Evolutionary conservation across 2,888 invertebrate genomes (phyloP), one percentile per base, ranked within the genome.

Genomic region (Trichogramma evanescens): DNA sequence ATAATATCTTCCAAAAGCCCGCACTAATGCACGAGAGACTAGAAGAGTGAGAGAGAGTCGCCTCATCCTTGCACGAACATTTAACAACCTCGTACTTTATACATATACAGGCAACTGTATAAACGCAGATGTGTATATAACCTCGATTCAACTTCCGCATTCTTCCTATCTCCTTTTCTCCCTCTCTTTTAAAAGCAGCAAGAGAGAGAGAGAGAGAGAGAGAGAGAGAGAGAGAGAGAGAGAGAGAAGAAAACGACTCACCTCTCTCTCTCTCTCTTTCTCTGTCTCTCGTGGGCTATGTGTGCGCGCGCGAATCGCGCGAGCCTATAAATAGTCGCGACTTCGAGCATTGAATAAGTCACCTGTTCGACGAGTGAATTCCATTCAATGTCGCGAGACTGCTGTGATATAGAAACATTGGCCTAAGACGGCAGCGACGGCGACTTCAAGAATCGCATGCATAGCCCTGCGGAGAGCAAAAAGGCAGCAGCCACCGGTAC

Each of bases 351-450:
- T 26, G 26, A 26, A 38, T 9, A 1, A 56, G 52, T 58, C 58
- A 53, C 59, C 59, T 62, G 62, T 54, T 46, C 42, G 26, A 13
- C 53, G 42, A 43, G 54, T 55, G 44, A 58, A 60, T 60, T 63
- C 58, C 63, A 52, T 52, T 63, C 55, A 63, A 58, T 58, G 63
- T 54, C 63, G 59, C 56, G 50, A 51, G 56, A 26, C 26, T 26
- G 26, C 26, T 26, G 26, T 26, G 26, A 26, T 26, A 26, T 26
- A 26, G 26, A 58, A 58, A 60, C 57, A 59, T 52, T 55, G 51
- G 48, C 51, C 55, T 26, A 26, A 26, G 26, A 26, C 26, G 26
- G 26, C 26, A 26, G 3, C 5, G 48, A 10, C 10, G 13, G 50
- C 50, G 26, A 6, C 4, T 50, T 8, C 50, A 38, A 9, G 6